Evolutionary conservation across 2,888 invertebrate genomes (phyloP), one percentile per base, ranked within the genome.

Genomic region (Pemphredon lugubris): DNA sequence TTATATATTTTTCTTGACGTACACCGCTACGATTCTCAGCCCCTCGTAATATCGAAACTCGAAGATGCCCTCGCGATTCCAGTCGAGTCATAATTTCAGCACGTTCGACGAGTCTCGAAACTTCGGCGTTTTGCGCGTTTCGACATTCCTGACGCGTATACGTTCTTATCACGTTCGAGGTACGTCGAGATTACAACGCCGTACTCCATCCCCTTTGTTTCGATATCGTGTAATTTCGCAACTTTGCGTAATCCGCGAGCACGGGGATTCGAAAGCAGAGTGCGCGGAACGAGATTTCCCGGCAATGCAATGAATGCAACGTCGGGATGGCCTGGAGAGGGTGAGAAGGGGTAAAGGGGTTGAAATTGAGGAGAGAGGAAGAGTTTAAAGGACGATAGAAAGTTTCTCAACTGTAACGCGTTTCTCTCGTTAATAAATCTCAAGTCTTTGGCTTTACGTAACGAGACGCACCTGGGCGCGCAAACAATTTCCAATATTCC

Each of bases 141-240:
- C 39, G 37, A 30, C 61, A 60, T 60, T 69, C n/a, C n/a, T 69
- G 68, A 71, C 70, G 51, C 39, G 14, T 30, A 50, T 20, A 40
- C 42, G 21, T 50, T 50, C 59, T 60, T 60, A 60, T 60, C 59
- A 50, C 59, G 42, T 60, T 51, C 50, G 32, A 60, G 32, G 23
- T 39, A 61, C 68, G 55, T 60, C 51, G 67, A 60, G 57, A 66
- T 60, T 55, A 59, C 26, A 48, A 44, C 44, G 51, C 34, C 65
- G 23, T 30, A n/a, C 9, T 34, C 34, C 48, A 23, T 68, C 69
- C 59, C 59, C 60, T 69, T 69, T 69, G 65, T 65, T 58, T 50
- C 54, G 64, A 32, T 55, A 79, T 74, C 64, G 75, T 64, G 68
- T 76, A 78, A 78, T 69, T 78, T 78, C 40, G 65, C 54, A 76